Conservation (phyloP, 64 coral and sea anemone genomes). For the Dendrophyllia cribrosa region DNA sequence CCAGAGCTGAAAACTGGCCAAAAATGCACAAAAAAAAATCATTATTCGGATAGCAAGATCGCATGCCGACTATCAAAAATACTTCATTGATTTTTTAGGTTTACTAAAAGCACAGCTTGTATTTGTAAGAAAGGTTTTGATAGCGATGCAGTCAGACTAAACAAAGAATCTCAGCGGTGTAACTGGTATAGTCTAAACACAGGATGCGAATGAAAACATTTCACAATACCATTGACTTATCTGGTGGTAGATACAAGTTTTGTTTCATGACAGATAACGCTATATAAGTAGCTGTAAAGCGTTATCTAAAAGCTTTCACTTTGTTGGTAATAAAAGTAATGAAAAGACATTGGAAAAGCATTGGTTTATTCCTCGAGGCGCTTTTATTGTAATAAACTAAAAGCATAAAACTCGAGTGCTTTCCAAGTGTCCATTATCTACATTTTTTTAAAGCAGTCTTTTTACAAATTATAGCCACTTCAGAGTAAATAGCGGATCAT, state of each 20-base stretch:
- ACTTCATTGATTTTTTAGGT: too few relatives aligned
- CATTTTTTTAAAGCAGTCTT: background rate
- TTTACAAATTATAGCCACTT: constrained; percentile 17
- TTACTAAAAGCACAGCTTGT: too few relatives aligned
- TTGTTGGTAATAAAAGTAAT: background rate
- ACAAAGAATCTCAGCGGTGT: too few relatives aligned
- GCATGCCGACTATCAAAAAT: too few relatives aligned
- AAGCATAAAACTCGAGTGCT: background rate
- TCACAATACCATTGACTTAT: background rate
- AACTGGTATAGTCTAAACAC: background rate
- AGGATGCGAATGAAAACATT: background rate
- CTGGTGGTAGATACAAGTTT: background rate
- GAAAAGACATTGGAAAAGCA: background rate
- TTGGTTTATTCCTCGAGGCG: background rate
- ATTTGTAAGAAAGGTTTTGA: too few relatives aligned
- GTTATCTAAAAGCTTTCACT: background rate
- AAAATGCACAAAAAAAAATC: too few relatives aligned
- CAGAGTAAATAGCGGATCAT: constrained; percentile 2
- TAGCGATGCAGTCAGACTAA: too few relatives aligned
- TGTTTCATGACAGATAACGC: background rate
- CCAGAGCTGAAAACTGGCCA: too few relatives aligned
- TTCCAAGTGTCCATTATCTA: background rate
- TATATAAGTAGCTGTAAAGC: background rate
- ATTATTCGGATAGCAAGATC: too few relatives aligned
- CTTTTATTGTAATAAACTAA: background rate